Evolutionary conservation across 2,113 vertebrate genomes (phyloP).

Genomic region (Dipodomys spectabilis): DNA sequence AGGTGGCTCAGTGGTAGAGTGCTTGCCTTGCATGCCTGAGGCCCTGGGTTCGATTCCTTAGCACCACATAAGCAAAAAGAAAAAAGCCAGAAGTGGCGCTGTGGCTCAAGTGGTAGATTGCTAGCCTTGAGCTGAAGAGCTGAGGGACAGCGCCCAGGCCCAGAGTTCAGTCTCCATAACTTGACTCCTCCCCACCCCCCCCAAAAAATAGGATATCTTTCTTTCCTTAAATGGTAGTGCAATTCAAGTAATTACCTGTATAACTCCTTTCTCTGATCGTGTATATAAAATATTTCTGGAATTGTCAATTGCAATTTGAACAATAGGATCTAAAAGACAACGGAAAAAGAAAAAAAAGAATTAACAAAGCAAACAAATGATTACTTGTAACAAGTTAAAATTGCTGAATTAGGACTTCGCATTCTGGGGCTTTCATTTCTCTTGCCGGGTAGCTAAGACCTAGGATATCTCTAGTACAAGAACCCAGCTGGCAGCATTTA

Average conservation of each 20-base stretch:
- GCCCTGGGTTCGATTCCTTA: too few relatives aligned
- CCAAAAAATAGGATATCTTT: not conserved
- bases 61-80: too few relatives aligned
- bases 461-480: not conserved
- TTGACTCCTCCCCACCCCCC: too few relatives aligned
- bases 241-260: conserved; percentile 89
- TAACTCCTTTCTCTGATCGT: conserved; percentile 96
- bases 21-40: too few relatives aligned
- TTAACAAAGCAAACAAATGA: conserved; percentile 2
- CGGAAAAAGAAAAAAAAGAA: conserved; percentile 19
- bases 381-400: conserved; percentile 16
- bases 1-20: too few relatives aligned
- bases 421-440: not conserved
- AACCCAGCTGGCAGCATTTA: not conserved
- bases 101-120: too few relatives aligned
- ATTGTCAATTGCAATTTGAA: conserved; percentile 97
- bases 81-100: too few relatives aligned
- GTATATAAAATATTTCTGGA: conserved; percentile 95
- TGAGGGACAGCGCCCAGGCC: too few relatives aligned
- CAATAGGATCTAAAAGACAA: conserved; percentile 92
- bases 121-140: too few relatives aligned
- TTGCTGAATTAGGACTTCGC: not conserved
- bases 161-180: too few relatives aligned
- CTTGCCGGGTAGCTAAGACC: not conserved
- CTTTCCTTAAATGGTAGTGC: not conserved